Conservation (phyloP, 2,113 vertebrate genomes). For the Seriola aureovittata region DNA sequence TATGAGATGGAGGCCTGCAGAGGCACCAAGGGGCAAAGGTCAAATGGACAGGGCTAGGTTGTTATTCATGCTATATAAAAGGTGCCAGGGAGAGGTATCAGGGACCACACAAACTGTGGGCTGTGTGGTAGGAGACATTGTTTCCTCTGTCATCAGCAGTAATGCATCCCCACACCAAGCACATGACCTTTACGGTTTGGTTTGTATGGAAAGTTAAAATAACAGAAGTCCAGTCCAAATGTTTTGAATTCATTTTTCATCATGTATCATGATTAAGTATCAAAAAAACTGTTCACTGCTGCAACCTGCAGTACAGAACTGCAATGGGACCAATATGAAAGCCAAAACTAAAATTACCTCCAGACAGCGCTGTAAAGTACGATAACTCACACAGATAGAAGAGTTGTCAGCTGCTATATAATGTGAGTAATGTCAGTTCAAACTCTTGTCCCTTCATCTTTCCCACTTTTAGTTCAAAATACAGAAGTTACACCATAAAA, state of each 20-base stretch:
- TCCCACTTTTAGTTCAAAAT: background rate
- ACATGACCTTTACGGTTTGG: background rate
- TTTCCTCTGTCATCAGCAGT: slow-evolving; percentile 14
- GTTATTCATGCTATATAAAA: slow-evolving; percentile 46
- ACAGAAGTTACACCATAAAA: background rate
- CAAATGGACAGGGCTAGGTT: slow-evolving; percentile 36
- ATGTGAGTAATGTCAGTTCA: background rate
- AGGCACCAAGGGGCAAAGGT: slow-evolving; percentile 34
- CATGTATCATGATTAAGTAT: slow-evolving; percentile 14
- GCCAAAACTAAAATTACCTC: slow-evolving; percentile 36
- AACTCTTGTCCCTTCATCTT: background rate
- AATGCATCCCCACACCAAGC: background rate
- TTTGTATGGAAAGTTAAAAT: slow-evolving; percentile 16
- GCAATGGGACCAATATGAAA: slow-evolving; percentile 1
- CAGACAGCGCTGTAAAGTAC: slow-evolving; percentile 2
- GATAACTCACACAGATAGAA: background rate
- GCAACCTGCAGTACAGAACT: slow-evolving; percentile 8
- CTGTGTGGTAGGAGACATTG: background rate
- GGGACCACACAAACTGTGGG: slow-evolving; percentile 48
- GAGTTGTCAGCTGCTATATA: background rate
- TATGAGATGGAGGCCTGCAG: slow-evolving; percentile 28
- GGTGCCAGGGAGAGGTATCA: slow-evolving; percentile 10
- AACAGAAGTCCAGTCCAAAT: slow-evolving; percentile 14
- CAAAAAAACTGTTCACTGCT: slow-evolving; percentile 4
- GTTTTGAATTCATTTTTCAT: slow-evolving; percentile 27